Evolutionary conservation across 2,113 vertebrate species (phyloP).

Genomic region (Phalacrocorax aristotelis): DNA sequence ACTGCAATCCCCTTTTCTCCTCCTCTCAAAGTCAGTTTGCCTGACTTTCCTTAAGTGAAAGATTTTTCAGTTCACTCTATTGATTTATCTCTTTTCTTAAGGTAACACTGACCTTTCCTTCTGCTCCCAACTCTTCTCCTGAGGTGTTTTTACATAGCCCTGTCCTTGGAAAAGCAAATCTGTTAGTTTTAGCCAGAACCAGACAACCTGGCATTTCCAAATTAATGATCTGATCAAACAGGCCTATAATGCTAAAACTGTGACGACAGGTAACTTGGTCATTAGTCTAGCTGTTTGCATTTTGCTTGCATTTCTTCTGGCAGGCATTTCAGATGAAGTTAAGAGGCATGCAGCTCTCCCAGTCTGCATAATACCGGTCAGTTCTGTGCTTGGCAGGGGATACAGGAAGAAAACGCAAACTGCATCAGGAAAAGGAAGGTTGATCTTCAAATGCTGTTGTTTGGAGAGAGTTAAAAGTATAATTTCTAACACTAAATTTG

Average conservation of each 20-base stretch:
- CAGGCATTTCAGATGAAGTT: neutral
- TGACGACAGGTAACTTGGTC: neutral
- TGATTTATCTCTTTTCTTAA: neutral
- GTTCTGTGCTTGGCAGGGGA: neutral
- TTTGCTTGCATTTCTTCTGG: neutral
- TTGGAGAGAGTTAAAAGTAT: neutral
- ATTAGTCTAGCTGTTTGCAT: neutral
- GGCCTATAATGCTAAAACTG: neutral
- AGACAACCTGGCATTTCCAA: constrained; percentile 3
- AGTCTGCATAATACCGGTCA: neutral
- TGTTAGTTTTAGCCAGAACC: neutral
- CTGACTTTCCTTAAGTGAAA: neutral
- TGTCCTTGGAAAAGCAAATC: neutral
- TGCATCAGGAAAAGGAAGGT: neutral
- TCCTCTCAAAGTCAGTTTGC: neutral
- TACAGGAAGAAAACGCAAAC: neutral
- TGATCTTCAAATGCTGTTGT: neutral
- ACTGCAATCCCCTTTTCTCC: neutral
- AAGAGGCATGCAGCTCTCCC: neutral
- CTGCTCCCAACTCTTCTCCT: neutral
- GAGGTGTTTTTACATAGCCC: neutral
- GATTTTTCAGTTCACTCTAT: neutral
- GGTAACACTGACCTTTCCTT: neutral
- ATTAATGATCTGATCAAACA: neutral
- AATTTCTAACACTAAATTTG: neutral